Evolutionary conservation across 2,888 invertebrate genomes (phyloP).

Genomic region (Anarsia innoxiella): DNA sequence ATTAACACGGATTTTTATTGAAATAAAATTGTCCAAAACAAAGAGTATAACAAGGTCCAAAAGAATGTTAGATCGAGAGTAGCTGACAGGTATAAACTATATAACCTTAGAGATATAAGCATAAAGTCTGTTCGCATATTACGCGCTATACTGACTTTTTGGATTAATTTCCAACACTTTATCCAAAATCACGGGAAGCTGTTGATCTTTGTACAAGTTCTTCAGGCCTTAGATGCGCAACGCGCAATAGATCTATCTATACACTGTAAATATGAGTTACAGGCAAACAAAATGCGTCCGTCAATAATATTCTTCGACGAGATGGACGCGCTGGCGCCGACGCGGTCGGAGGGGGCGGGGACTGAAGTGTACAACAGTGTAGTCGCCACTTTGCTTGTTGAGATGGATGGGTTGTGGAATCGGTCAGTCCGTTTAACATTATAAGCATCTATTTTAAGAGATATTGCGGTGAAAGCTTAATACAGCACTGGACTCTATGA

Average conservation of each 20-base stretch:
- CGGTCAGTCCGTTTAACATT: too few species aligned
- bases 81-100: too few species aligned
- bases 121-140: not conserved
- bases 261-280: constrained; percentile 13
- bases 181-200: not conserved
- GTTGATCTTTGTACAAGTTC: too few species aligned
- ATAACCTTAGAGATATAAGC: too few species aligned
- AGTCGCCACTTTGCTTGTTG: constrained; percentile 90
- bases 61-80: too few species aligned
- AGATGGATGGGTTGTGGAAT: constrained; percentile 93
- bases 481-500: too few species aligned
- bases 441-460: too few species aligned
- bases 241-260: not conserved
- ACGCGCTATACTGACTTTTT: not conserved
- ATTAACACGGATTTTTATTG: not conserved
- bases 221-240: not conserved
- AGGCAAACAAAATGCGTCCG: constrained; percentile 91
- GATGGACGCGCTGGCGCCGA: constrained; percentile 93
- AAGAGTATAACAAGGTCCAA: not conserved
- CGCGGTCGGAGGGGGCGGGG: constrained; percentile 91
- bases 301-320: constrained; percentile 96
- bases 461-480: too few species aligned
- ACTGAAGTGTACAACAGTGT: constrained; percentile 94
- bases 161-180: not conserved
- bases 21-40: not conserved